phyloP scores from a whole-genome alignment of 2,888 invertebrate genomes.

The Drosophila incognita region DNA sequence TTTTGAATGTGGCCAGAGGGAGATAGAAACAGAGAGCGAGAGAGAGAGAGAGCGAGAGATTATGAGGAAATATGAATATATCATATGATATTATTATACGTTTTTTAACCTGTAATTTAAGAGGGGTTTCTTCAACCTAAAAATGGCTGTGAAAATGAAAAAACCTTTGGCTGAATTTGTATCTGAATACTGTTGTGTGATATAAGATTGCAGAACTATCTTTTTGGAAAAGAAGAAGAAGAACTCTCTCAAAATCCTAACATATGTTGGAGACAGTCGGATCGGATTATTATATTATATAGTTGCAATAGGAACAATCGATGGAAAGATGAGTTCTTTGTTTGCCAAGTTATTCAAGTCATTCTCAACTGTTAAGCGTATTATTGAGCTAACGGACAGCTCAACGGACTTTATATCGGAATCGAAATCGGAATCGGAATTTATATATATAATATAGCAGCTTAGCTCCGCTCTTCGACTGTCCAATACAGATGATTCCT shows the following conservation, averaged over 20 bases:
- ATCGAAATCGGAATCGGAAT: background rate
- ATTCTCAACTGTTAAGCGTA: no score
- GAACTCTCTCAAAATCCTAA: no score
- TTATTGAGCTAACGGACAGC: no score
- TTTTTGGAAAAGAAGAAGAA: no score
- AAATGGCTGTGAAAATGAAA: background rate
- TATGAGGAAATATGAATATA: background rate
- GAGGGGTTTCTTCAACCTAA: background rate
- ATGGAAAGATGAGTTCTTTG: no score
- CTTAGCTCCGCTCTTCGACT: background rate
- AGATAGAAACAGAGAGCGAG: background rate
- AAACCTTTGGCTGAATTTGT: background rate
- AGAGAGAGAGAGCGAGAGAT: background rate
- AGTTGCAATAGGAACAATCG: no score
- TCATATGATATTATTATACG: background rate
- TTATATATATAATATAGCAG: background rate
- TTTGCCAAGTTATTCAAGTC: no score
- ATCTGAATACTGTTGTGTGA: background rate
- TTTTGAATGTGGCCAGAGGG: background rate
- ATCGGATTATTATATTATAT: no score
- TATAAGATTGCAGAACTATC: background rate
- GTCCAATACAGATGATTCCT: background rate
- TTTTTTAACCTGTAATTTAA: background rate
- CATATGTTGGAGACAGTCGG: no score
- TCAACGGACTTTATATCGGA: background rate